Base-by-base conservation (phyloP, 2,888 invertebrate genomes). In the Augiades crinisus region DNA sequence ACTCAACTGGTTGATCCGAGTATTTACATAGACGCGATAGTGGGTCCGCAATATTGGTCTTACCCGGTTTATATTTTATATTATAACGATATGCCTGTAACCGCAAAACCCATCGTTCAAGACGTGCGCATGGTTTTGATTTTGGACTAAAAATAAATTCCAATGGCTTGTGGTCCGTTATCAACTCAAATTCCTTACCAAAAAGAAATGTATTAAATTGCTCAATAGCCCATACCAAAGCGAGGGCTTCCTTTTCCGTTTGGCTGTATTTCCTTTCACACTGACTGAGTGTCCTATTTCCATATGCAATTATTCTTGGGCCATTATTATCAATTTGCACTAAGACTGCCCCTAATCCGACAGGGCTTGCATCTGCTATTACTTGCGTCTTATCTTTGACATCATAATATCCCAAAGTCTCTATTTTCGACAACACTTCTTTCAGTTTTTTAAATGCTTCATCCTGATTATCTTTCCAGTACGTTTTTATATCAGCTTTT, bases 211-310 rank as follows among this genome's bases (percentile, higher is more conserved):
- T 54, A 2, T 57, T 6, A 22, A 62, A 61, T 36, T 61, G 59
- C 13, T 65, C 65, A 0, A 65, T 53, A 0, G 65, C 59, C 64
- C 65, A 65, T 0, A 65, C 66, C 2, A 66, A 27, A 0, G 63
- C 62, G 1, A 67, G 30, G 0, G 67, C 68, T 31, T 67, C 66
- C 30, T 68, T 69, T 47, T 68, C 66, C 0, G 67, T 65, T 37
- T 68, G 67, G 30, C 63, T 58, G 13, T 69, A 68, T 2, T 63
- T 34, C 0, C 55, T 37, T 54, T 70, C 66, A 30, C 55, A 55
- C 0, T 63, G 61, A 0, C 56, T 64, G 0, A 71, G 24, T 5
- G 36, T 63, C 37, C 57, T 58, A 34, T 68, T 47, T 0, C 68
- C 68, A 47, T 33, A 71, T 0, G 64, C 68, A n/a, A 67, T 67